Conservation (phyloP, 2,888 invertebrate species). For the Aproaerema taeniolella region DNA sequence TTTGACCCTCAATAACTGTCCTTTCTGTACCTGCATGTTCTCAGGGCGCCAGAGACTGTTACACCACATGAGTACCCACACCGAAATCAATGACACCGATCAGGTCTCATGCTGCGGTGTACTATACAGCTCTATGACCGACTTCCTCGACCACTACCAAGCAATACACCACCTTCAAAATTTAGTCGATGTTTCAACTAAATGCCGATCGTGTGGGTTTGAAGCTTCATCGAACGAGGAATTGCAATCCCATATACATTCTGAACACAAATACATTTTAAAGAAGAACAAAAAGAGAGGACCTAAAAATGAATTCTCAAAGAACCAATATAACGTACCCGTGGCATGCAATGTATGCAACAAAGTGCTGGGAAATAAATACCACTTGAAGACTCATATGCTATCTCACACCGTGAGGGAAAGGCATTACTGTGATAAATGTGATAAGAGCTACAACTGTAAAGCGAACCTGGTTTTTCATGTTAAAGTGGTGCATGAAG, state of each 20-base stretch:
- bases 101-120: constrained; percentile 40
- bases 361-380: constrained; percentile 64
- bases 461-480: constrained; percentile 63
- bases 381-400: constrained; percentile 53
- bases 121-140: constrained; percentile 29
- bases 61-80: constrained; percentile 49
- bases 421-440: constrained; percentile 50
- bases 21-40: constrained; percentile 46
- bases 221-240: constrained; percentile 21
- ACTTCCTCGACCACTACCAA: constrained; percentile 43
- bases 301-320: constrained; percentile 19
- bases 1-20: constrained; percentile 43
- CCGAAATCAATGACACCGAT: constrained; percentile 30
- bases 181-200: constrained; percentile 12
- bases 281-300: constrained; percentile 14
- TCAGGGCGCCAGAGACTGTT: constrained; percentile 43
- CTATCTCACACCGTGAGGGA: constrained; percentile 42
- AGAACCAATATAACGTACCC: constrained; percentile 48
- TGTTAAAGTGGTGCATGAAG: constrained; percentile 52
- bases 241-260: constrained; percentile 30
- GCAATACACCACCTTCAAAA: constrained; percentile 29
- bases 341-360: constrained; percentile 68
- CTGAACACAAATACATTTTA: constrained; percentile 21
- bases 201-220: constrained; percentile 40
- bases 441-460: constrained; percentile 60